Conservation (phyloP, 2,797 vertebrate species). For the Pelodytes ibericus region DNA sequence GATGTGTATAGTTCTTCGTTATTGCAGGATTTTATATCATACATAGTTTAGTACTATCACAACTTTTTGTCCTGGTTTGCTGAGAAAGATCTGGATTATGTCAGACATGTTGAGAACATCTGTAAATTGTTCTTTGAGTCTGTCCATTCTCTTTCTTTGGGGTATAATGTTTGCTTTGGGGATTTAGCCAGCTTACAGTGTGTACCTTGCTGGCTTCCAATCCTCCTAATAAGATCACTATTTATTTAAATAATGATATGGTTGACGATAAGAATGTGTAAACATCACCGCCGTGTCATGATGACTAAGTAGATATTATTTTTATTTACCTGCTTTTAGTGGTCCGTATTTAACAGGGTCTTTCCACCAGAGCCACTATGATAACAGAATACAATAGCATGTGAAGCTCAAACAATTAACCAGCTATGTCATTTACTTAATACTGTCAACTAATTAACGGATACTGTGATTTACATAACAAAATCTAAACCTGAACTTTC, state of each 20-base stretch:
- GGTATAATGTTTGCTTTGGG: slow-evolving; percentile 25
- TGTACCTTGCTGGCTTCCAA: slow-evolving; percentile 14
- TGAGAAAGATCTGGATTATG: slow-evolving; percentile 26
- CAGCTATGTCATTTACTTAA: too few relatives aligned
- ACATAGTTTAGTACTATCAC: too few relatives aligned
- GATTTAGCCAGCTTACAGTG: slow-evolving; percentile 32
- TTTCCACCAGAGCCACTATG: too few relatives aligned
- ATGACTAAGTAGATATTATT: not conserved
- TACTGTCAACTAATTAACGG: too few relatives aligned
- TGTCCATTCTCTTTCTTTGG: slow-evolving; percentile 20
- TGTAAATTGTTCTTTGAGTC: slow-evolving; percentile 4
- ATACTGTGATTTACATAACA: too few relatives aligned
- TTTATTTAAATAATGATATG: slow-evolving; percentile 17
- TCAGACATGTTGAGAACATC: slow-evolving; percentile 8
- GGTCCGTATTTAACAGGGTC: too few relatives aligned
- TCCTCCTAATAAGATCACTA: not conserved
- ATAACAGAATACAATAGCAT: too few relatives aligned
- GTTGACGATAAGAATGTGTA: slow-evolving; percentile 22
- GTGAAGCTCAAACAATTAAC: too few relatives aligned
- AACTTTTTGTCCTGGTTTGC: not conserved
- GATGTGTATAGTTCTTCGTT: too few relatives aligned
- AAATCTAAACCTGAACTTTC: too few relatives aligned
- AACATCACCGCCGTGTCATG: slow-evolving; percentile 1
- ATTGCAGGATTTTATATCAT: too few relatives aligned
- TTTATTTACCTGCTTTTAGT: too few relatives aligned